Evolutionary conservation across 1,140 invertebrate genomes (phyloP).

Genomic region (Helicorthomorpha holstii): DNA sequence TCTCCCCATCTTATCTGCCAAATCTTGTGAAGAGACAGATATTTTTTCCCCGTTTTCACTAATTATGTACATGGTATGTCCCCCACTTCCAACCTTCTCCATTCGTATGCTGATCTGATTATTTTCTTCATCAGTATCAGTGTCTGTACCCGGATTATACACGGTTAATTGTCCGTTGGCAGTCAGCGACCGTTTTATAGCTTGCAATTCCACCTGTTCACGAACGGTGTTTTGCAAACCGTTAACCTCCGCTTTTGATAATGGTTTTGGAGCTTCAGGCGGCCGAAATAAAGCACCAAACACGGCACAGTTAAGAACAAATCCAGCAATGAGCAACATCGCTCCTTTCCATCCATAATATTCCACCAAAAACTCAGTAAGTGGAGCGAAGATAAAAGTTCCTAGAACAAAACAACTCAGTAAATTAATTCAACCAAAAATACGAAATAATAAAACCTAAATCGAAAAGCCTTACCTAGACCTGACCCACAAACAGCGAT

Average conservation of each 20-base stretch:
- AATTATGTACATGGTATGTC: too few relatives aligned
- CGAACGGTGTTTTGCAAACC: background rate
- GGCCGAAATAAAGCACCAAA: slow-evolving; percentile 68
- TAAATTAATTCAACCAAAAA: background rate
- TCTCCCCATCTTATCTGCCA: background rate
- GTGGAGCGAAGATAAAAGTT: slow-evolving; percentile 26
- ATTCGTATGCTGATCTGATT: background rate
- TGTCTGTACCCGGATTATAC: background rate
- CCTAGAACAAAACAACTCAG: too few relatives aligned
- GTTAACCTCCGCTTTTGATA: background rate
- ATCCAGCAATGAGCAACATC: slow-evolving; percentile 58
- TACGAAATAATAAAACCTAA: slow-evolving; percentile 5
- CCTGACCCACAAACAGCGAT: slow-evolving; percentile 91
- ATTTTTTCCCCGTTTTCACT: background rate
- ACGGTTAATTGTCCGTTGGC: background rate
- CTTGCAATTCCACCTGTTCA: background rate
- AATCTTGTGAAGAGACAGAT: background rate
- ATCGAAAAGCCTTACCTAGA: too few relatives aligned
- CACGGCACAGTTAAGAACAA: slow-evolving; percentile 63
- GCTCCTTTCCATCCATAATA: slow-evolving; percentile 33
- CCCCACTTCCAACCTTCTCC: background rate
- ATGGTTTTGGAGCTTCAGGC: slow-evolving; percentile 7
- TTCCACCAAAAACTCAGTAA: slow-evolving; percentile 25
- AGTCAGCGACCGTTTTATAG: background rate
- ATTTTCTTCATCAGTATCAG: background rate